phyloP scores from a whole-genome alignment of 1,140 invertebrate species.

The Yoshiicerus persimilis region DNA sequence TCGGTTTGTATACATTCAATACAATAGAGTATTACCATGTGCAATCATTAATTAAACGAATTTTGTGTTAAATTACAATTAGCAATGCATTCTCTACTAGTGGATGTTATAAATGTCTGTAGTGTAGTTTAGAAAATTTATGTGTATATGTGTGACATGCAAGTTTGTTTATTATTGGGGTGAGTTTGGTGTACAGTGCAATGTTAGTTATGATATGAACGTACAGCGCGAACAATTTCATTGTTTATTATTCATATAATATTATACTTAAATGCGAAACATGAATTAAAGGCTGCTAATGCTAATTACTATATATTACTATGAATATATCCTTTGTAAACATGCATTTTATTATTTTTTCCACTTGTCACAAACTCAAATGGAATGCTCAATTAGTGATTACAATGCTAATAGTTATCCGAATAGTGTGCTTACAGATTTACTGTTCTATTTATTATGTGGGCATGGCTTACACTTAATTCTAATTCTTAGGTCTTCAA shows the following conservation, averaged over 20 bases:
- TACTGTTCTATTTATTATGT: too few species aligned
- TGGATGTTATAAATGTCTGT: not conserved
- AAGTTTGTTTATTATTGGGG: not conserved
- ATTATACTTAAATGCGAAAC: not conserved
- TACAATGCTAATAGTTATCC: too few species aligned
- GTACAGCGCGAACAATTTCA: not conserved
- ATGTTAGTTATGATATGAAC: not conserved
- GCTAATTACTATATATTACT: not conserved
- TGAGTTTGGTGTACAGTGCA: not conserved
- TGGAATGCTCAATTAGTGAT: not conserved
- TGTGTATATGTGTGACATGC: not conserved
- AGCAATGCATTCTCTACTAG: not conserved
- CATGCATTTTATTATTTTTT: not conserved
- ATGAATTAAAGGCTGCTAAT: conserved; percentile 17
- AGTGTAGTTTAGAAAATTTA: not conserved
- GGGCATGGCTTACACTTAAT: too few species aligned
- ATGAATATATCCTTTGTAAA: not conserved
- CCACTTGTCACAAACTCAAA: not conserved
- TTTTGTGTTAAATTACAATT: not conserved
- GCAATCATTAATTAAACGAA: not conserved
- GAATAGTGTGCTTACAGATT: too few species aligned
- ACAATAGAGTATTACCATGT: not conserved
- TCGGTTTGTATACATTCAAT: not conserved
- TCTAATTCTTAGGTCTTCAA: too few species aligned
- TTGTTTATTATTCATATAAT: not conserved